Conservation (phyloP, 2,113 vertebrate species). For the Poeciliopsis prolifica region DNA sequence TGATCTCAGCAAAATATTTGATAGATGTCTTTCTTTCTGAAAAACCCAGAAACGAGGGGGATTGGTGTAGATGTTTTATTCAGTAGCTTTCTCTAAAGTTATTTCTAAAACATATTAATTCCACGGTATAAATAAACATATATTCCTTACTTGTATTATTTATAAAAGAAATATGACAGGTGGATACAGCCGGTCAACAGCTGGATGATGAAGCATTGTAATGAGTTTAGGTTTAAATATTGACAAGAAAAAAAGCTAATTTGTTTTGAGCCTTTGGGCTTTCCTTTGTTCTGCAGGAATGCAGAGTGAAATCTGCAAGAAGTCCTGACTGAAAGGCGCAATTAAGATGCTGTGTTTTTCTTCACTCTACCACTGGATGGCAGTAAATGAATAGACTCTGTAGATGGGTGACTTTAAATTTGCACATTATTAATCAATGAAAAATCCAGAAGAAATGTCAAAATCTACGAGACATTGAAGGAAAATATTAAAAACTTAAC, state of each 20-base stretch:
- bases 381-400: background rate
- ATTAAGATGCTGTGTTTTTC: background rate
- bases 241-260: background rate
- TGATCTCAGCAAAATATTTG: background rate
- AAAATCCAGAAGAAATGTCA: background rate
- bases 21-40: background rate
- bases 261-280: background rate
- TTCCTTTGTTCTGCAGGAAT: background rate
- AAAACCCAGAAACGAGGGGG: background rate
- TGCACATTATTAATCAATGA: background rate
- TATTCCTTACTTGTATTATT: background rate
- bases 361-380: constrained; percentile 23
- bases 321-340: background rate
- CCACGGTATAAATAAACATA: background rate
- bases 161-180: background rate
- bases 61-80: background rate
- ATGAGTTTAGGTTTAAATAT: background rate
- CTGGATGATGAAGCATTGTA: background rate
- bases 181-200: background rate
- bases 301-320: background rate
- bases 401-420: background rate
- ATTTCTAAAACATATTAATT: background rate
- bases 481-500: too few relatives aligned
- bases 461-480: background rate
- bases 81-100: background rate